Base-by-base conservation (phyloP, 2,113 vertebrate species). In the Clarias batrachus region DNA sequence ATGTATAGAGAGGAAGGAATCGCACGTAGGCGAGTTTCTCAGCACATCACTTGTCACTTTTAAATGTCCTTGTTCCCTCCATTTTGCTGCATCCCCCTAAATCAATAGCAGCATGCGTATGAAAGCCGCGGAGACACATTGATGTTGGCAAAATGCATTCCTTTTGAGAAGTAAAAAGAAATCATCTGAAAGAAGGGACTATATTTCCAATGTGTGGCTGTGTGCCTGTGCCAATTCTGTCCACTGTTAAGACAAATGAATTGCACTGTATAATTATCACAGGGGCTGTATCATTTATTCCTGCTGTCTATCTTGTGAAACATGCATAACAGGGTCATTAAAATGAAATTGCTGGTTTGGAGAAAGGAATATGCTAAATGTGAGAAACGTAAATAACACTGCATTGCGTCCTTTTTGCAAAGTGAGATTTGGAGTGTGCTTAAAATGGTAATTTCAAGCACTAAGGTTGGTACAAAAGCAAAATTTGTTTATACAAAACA, bases 161-260 rank as follows among this genome's bases (percentile, higher is more conserved):
- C 37, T 71, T 73, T 83, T 79, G 13, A 80, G 76, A 25, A 77
- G 19, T 80, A 70, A 85, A 30, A 52, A 13, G 79, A 71, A 81
- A 59, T 48, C 41, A 79, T 83, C 62, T 68, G 56, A 73, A 83
- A 88, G 82, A 87, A 85, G 86, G 57, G 60, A 88, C 87, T 90
- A 74, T 57, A 85, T 79, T 81, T 78, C 71, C 83, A 68, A 87
- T 85, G 82, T 76, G 19, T 57, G 25, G 65, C 68, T 65, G 59
- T 71, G 66, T 86, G 82, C 71, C 66, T 10, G 23, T 37, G 83
- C 63, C 82, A 78, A 78, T 79, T 86, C 66, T 84, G 81, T 76
- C 17, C n/a, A 73, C 48, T 25, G 73, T 57, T 71, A 78, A 70
- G 62, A 82, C 71, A 73, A 87, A 87, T 82, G 79, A 80, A 74